Base-by-base conservation (phyloP, 2,888 invertebrate genomes). In the Bursaphelenchus okinawaensis region DNA sequence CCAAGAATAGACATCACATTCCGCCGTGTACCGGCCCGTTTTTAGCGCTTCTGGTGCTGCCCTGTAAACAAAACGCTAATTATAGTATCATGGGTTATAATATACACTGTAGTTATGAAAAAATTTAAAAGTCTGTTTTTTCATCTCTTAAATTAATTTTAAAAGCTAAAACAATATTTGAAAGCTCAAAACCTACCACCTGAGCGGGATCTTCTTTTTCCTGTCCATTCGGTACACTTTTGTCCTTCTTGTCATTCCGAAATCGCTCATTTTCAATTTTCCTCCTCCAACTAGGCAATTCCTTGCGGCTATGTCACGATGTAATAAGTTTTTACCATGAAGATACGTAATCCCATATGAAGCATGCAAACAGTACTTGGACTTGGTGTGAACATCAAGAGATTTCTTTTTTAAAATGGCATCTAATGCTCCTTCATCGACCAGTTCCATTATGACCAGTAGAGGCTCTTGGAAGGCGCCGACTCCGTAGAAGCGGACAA, bases 231-330 rank as follows among this genome's bases (percentile, higher is more conserved):
- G 65, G 66, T 74, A 74, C 22, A 52, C 28, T 4, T 51, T 57
- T 16, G 73, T 73, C 28, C 72, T 73, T n/a, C 71, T 62, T 1
- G 70, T 68, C 56, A 74, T 29, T 12, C 71, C 71, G 23, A 72
- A 72, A 52, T 71, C 70, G 4, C 68, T 59, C 28, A 74, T 74
- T 50, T 74, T 74, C 8, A 74, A 72, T 27, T 64, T n/a, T n/a
- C n/a, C n/a, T n/a, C n/a, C n/a, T 12, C 54, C 56, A 56, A 23
- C 66, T 0, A 68, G 59, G 50, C 68, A 68, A 40, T 68, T 68
- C 16, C 70, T 29, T 8, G 70, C 70, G 9, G 70, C 71, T 20
- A 70, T 68, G 26, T 72, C 71, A 19, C 70, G 65, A 51, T 70
- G 70, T 26, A 70, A 52, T 22, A 65, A 51, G 52, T 72, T 65